Percentiles rank a stretch among this genome's conserved stretches.
Evolutionary conservation across 2,888 invertebrate genomes (phyloP).

Genomic region (Lysandra coridon): DNA sequence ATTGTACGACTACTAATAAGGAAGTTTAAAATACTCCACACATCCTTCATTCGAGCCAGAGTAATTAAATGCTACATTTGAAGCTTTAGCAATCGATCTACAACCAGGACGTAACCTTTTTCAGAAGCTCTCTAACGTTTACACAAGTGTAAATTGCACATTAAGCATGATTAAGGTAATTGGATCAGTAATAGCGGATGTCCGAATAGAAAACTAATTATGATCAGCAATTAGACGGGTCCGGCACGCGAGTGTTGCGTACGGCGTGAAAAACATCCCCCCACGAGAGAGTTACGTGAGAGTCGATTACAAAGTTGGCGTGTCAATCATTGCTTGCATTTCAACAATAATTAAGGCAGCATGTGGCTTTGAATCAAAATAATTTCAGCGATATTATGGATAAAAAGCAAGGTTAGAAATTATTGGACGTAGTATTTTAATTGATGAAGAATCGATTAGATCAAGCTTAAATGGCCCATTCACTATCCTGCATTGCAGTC

Average conservation of each 20-base stretch:
- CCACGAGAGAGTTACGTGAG: constrained; percentile 1
- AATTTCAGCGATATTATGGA: too few species aligned
- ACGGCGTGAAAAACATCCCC: not conserved
- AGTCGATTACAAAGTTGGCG: not conserved
- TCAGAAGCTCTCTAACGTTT: not conserved
- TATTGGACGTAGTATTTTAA: too few species aligned
- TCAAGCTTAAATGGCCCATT: too few species aligned
- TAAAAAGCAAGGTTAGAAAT: too few species aligned
- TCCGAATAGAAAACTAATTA: constrained; percentile 30
- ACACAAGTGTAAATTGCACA: constrained; percentile 1
- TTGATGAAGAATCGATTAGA: too few species aligned
- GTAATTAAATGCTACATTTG: too few species aligned
- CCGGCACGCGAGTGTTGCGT: not conserved
- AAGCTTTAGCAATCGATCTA: too few species aligned
- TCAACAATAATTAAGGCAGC: not conserved
- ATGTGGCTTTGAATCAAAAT: too few species aligned
- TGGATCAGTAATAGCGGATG: constrained; percentile 30
- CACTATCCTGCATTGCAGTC: too few species aligned
- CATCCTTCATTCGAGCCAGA: too few species aligned
- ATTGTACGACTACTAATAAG: too few species aligned
- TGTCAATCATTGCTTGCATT: not conserved
- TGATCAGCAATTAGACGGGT: not conserved
- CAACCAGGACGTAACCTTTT: not conserved
- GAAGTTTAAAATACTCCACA: too few species aligned
- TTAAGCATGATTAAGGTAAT: constrained; percentile 6